Conservation (phyloP, 2,888 invertebrate species). For the Coleophora flavipennella region DNA sequence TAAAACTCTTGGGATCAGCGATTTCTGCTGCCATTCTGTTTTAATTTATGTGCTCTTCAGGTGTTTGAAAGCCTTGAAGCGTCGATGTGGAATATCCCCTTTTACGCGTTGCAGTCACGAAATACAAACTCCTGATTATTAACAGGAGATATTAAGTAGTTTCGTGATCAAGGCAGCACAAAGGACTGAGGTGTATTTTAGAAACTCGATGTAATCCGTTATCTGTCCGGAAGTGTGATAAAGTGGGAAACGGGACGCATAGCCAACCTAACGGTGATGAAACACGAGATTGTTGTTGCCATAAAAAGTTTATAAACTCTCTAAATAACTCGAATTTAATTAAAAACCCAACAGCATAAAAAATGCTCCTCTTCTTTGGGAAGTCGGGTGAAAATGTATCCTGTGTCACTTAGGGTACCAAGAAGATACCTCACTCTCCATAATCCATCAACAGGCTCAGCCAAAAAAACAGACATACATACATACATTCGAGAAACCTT, state of each 20-base stretch:
- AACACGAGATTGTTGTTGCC: constrained; percentile 65
- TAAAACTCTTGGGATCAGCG: constrained; percentile 86
- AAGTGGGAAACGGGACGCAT: constrained; percentile 65
- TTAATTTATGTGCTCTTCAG: constrained; percentile 42
- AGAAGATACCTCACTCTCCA: too few species aligned
- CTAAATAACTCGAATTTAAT: too few species aligned
- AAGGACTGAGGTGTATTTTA: constrained; percentile 70
- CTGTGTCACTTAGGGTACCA: too few species aligned
- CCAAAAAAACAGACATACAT: too few species aligned
- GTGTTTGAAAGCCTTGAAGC: constrained; percentile 46
- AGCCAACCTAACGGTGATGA: constrained; percentile 54
- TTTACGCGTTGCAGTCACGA: constrained; percentile 66
- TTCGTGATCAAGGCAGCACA: constrained; percentile 69
- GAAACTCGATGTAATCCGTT: constrained; percentile 73
- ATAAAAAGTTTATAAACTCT: constrained; percentile 8
- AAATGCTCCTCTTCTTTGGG: too few species aligned
- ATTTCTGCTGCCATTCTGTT: constrained; percentile 65
- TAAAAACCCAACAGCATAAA: too few species aligned
- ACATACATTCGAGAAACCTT: too few species aligned
- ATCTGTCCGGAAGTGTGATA: constrained; percentile 65
- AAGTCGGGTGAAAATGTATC: too few species aligned
- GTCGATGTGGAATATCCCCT: constrained; percentile 36
- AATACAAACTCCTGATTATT: constrained; percentile 62
- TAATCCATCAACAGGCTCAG: too few species aligned
- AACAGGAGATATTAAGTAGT: constrained; percentile 66